Evolutionary conservation across 1,140 invertebrate species (phyloP).

Genomic region (Orussus abietinus): DNA sequence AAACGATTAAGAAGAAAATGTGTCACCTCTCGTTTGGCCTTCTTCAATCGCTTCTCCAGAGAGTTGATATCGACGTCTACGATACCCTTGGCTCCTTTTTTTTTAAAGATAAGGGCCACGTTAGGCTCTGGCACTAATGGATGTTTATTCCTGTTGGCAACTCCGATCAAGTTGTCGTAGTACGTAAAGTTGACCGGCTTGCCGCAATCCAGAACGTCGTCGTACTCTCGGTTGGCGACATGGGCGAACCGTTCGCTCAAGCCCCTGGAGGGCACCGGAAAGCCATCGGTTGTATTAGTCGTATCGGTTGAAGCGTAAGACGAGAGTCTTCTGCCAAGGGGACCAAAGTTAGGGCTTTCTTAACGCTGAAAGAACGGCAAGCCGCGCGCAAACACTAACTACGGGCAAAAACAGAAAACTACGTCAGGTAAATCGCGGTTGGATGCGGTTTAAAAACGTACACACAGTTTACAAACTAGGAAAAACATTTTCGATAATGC

Average conservation of each 20-base stretch:
- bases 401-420: slow-evolving; percentile 49
- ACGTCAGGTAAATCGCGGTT: slow-evolving; percentile 25
- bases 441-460: no score
- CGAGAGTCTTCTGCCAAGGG: slow-evolving; percentile 46
- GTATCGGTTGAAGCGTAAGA: slow-evolving; percentile 44
- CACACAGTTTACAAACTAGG: no score
- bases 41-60: slow-evolving; percentile 72
- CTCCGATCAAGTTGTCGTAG: slow-evolving; percentile 81
- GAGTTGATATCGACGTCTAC: slow-evolving; percentile 74
- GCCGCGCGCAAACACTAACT: slow-evolving; percentile 53
- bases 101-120: slow-evolving; percentile 75
- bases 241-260: slow-evolving; percentile 36
- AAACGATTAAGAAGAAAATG: slow-evolving; percentile 16
- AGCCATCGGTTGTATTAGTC: slow-evolving; percentile 37
- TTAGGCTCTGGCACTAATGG: slow-evolving; percentile 64
- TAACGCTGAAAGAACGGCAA: slow-evolving; percentile 49
- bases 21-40: slow-evolving; percentile 74
- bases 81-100: slow-evolving; percentile 62
- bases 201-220: slow-evolving; percentile 75
- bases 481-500: no score
- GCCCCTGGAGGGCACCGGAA: slow-evolving; percentile 24
- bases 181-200: slow-evolving; percentile 84
- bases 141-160: slow-evolving; percentile 69
- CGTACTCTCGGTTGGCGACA: slow-evolving; percentile 41
- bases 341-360: slow-evolving; percentile 47